Evolutionary conservation across 2,113 vertebrate genomes (phyloP).

Genomic region (Panthera leo): DNA sequence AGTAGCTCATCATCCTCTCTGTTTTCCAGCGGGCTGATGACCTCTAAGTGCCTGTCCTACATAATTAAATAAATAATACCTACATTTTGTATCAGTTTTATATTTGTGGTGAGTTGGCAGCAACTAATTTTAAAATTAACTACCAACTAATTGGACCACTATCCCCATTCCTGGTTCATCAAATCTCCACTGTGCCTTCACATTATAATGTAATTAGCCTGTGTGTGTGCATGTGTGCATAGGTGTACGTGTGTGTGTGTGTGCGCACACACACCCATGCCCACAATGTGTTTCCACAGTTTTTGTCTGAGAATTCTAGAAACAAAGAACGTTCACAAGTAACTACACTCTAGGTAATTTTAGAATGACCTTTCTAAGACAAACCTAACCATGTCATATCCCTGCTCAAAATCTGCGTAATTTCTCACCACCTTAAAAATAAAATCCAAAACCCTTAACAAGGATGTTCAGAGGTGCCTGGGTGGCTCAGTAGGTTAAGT

Average conservation of each 20-base stretch:
- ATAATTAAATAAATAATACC: background rate
- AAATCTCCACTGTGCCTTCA: background rate
- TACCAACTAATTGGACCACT: background rate
- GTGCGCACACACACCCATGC: background rate
- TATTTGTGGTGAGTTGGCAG: background rate
- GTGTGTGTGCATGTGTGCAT: background rate
- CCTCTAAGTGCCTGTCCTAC: background rate
- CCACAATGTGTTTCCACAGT: background rate
- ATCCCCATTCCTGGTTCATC: background rate
- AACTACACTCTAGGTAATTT: background rate
- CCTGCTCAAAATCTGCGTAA: background rate
- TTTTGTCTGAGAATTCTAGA: background rate
- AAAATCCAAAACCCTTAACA: background rate
- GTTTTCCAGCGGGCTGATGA: background rate
- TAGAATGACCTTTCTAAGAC: background rate
- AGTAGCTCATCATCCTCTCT: background rate
- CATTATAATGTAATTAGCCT: background rate
- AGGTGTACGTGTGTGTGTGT: background rate
- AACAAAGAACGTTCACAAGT: background rate
- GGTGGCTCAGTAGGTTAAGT: too few species aligned
- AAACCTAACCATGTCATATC: background rate
- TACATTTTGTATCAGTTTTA: background rate
- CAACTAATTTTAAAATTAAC: background rate
- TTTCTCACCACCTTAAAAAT: background rate
- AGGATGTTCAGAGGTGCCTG: background rate